phyloP scores from a whole-genome alignment of 2,113 vertebrate species.

The Neolamprologus kungweensis region DNA sequence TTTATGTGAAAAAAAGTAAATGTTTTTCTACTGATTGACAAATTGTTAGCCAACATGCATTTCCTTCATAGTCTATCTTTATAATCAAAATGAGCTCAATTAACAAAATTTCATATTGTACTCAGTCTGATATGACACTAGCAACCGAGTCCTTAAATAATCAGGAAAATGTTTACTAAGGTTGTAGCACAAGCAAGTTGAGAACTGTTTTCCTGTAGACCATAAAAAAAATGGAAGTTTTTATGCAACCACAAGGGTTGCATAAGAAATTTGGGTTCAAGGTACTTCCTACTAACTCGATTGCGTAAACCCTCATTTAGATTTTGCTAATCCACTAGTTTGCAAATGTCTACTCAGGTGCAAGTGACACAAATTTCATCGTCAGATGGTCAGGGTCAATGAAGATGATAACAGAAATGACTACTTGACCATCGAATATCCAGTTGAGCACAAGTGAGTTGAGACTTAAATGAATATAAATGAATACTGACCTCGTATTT shows the following conservation, averaged over 20 bases:
- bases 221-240: fast-evolving
- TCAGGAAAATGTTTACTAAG: background rate
- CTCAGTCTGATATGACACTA: background rate
- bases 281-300: background rate
- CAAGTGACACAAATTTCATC: background rate
- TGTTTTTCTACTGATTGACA: background rate
- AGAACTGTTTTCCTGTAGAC: background rate
- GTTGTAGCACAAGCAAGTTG: background rate
- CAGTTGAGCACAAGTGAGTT: background rate
- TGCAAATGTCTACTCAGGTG: background rate
- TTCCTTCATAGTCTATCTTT: fast-evolving
- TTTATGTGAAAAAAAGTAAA: background rate
- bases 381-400: background rate
- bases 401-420: background rate
- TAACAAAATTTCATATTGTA: background rate
- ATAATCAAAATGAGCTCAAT: background rate
- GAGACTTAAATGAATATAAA: background rate
- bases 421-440: background rate
- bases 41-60: background rate
- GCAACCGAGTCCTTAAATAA: background rate
- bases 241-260: fast-evolving
- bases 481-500: conserved; percentile 59
- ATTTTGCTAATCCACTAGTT: background rate
- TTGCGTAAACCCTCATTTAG: background rate
- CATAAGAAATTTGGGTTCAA: background rate